phyloP scores from a whole-genome alignment of 2,797 vertebrate genomes.

The Bryconaethiops microstoma region DNA sequence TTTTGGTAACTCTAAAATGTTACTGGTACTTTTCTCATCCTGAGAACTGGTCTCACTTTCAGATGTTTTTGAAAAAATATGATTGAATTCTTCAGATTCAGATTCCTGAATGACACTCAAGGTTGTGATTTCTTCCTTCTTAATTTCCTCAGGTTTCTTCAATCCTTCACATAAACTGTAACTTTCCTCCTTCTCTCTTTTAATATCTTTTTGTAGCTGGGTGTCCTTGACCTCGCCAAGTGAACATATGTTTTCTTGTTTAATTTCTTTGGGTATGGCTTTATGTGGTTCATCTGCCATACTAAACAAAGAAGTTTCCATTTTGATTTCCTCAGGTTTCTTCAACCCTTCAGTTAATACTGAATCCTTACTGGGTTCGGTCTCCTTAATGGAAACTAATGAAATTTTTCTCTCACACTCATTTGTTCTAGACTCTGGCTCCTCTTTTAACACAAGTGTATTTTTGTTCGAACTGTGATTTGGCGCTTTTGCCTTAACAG shows the following conservation, averaged over 20 bases:
- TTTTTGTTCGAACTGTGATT: slow-evolving; percentile 18
- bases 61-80: slow-evolving; percentile 50
- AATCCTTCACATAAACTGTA: slow-evolving; percentile 31
- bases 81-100: slow-evolving; percentile 29
- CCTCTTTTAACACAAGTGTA: background rate
- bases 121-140: slow-evolving; percentile 57
- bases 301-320: slow-evolving; percentile 8
- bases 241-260: slow-evolving; percentile 54
- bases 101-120: slow-evolving; percentile 66
- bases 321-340: slow-evolving; percentile 26
- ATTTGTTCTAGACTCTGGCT: background rate
- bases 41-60: background rate
- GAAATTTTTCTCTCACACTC: background rate
- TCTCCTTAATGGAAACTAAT: slow-evolving; percentile 32
- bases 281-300: background rate
- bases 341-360: background rate
- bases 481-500: slow-evolving; percentile 1
- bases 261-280: slow-evolving; percentile 30
- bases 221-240: slow-evolving; percentile 52
- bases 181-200: slow-evolving; percentile 54
- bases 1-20: slow-evolving; percentile 10
- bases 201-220: slow-evolving; percentile 54
- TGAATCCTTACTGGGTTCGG: slow-evolving; percentile 18
- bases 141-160: slow-evolving; percentile 60
- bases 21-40: slow-evolving; percentile 35